phyloP scores from a whole-genome alignment of 2,888 invertebrate genomes.

The Chymomyza amoena region DNA sequence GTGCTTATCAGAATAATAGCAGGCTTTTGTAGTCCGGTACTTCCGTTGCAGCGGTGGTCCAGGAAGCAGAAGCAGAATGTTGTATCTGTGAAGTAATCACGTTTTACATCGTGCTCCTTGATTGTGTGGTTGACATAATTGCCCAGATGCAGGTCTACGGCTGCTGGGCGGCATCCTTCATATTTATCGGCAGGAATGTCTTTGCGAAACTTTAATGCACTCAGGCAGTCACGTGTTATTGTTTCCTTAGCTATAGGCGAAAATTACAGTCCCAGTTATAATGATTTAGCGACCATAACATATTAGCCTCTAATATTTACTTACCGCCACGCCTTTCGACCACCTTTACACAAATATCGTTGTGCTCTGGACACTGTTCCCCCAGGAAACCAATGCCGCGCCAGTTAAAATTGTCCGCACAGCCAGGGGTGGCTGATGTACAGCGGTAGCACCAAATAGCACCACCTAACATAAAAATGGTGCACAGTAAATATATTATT shows the following conservation, averaged over 20 bases:
- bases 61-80: conserved; percentile 95
- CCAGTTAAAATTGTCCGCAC: conserved; percentile 92
- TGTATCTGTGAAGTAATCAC: conserved; percentile 89
- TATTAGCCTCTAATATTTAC: conserved; percentile 23
- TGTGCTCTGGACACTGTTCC: conserved; percentile 88
- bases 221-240: conserved; percentile 91
- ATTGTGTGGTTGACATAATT: conserved; percentile 93
- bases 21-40: conserved; percentile 23
- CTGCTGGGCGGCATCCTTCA: conserved; percentile 91
- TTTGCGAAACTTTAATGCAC: conserved; percentile 87
- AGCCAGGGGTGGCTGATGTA: conserved; percentile 93
- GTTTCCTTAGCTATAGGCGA: conserved; percentile 83
- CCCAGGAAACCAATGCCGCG: conserved; percentile 86
- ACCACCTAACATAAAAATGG: conserved; percentile 78
- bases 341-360: conserved; percentile 94
- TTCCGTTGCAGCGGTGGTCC: conserved; percentile 90
- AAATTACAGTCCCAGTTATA: no score
- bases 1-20: conserved; percentile 18
- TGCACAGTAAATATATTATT: neutral
- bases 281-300: neutral
- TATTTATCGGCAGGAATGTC: conserved; percentile 95
- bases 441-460: conserved; percentile 93
- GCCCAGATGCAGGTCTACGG: conserved; percentile 87
- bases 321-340: conserved; percentile 91
- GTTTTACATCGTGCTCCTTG: conserved; percentile 90